Base-by-base conservation (phyloP, 2,797 vertebrate species). In the Eulemur rubriventer region DNA sequence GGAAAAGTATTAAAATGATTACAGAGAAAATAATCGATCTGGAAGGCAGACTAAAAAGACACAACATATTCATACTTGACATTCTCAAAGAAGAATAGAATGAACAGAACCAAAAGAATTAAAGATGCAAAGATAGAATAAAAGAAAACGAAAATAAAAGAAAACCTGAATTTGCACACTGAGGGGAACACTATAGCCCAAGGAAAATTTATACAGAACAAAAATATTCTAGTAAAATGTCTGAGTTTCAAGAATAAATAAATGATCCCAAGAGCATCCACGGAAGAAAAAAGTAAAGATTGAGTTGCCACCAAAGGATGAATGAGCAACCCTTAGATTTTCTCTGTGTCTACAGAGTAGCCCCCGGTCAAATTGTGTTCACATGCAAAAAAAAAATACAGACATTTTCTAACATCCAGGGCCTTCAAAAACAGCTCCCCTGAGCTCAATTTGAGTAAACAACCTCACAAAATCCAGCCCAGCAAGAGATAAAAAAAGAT, bases 21-120 rank as follows among this genome's bases (percentile, higher is more conserved):
- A n/a, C 7, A 78, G 28, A 84, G 33, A 48, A 67, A 48, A 50
- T 26, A 69, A 57, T 10, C 22, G 50, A 78, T 17, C 8, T 70
- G 41, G 61, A 90, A 59, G 70, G 78, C 50, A 69, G 50, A 50
- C 20, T 17, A 7, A 11, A 50, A 16, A 4, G 14, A 12, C 26
- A 2, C 1, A 14, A 48, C 20, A 6, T 0, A 20, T 20, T 76
- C 61, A 69, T 17, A 33, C 7, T 0, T 17, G 33, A n/a, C 17
- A 17, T 6, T 50, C 35, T 33, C 41, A 0, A 8, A 16, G 33
- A 65, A 46, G 17, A 82, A 55, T 9, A 89, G 33, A 67, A 59
- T 22, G n/a, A 24, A 76, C 7, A 57, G 30, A 76, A 26, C 17
- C 1, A 14, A 20, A 48, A 57, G 57, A 43, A 11, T 16, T 17